Percentiles rank a stretch among this genome's conserved stretches.
These are phyloP conservation scores for Papilio polytes DNA, from an alignment of 1,140 invertebrate species.

Conservation along the genomic window DNA sequence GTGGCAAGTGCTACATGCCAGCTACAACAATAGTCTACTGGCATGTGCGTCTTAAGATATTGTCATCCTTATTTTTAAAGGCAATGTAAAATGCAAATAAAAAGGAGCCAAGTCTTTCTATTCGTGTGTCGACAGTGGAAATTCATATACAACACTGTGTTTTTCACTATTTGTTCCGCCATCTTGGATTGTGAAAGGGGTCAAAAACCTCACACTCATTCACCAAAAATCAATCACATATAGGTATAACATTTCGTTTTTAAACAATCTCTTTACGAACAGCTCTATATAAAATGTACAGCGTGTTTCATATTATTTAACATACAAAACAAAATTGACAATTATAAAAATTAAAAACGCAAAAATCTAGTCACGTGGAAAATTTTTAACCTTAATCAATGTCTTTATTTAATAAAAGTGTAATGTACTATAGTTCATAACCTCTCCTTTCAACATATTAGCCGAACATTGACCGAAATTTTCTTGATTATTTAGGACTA, in stretches of 20 bases:
- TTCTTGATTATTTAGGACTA: neutral
- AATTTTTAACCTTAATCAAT: neutral
- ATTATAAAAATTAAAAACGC: neutral
- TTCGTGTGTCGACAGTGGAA: too few species aligned
- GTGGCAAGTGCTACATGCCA: too few species aligned
- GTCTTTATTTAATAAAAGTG: constrained; percentile 5
- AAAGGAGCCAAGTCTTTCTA: too few species aligned
- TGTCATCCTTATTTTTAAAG: neutral
- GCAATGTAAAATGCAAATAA: neutral
- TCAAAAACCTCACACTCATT: neutral
- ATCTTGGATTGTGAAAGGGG: neutral
- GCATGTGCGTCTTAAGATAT: neutral
- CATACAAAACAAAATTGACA: neutral
- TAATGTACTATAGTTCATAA: constrained; percentile 8
- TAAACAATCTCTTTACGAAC: neutral
- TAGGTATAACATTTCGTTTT: neutral
- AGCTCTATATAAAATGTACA: neutral
- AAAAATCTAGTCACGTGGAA: neutral
- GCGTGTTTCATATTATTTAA: neutral
- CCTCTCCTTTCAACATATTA: neutral
- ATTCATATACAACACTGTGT: neutral
- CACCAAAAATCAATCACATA: neutral
- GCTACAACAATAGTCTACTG: too few species aligned
- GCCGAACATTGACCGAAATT: neutral
- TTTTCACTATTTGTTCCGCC: neutral